These are phyloP conservation scores for Bubalus kerabau DNA, from an alignment of 2,113 vertebrate species.

Conservation along the genomic window DNA sequence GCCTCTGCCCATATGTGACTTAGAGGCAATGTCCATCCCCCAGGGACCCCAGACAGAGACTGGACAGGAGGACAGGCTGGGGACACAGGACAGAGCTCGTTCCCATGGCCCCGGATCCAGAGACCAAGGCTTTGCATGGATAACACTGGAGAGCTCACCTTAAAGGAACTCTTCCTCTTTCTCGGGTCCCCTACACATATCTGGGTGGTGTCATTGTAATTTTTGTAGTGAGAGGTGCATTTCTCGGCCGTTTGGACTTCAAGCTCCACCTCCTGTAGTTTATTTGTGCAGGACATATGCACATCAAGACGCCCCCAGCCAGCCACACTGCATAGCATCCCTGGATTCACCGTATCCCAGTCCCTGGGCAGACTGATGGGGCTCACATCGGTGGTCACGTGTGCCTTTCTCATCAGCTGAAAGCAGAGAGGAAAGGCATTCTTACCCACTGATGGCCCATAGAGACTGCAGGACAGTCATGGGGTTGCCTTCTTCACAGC, in stretches of 20 bases:
- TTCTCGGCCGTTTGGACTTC: not conserved
- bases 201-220: accelerated
- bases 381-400: accelerated
- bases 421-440: not conserved
- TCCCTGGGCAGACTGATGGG: not conserved
- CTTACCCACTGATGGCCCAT: too few relatives aligned
- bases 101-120: not conserved
- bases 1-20: not conserved
- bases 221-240: accelerated
- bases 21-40: not conserved
- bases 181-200: not conserved
- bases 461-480: not conserved
- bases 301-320: not conserved
- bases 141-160: not conserved
- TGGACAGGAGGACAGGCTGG: not conserved
- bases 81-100: not conserved
- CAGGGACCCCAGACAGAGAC: not conserved
- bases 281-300: accelerated
- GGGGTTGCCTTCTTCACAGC: not conserved
- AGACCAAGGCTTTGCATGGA: not conserved
- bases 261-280: not conserved
- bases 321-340: not conserved
- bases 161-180: not conserved
- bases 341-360: accelerated
- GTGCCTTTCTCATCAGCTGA: not conserved